Conservation (phyloP, 2,797 vertebrate genomes). For the Poeciliopsis turneri region DNA sequence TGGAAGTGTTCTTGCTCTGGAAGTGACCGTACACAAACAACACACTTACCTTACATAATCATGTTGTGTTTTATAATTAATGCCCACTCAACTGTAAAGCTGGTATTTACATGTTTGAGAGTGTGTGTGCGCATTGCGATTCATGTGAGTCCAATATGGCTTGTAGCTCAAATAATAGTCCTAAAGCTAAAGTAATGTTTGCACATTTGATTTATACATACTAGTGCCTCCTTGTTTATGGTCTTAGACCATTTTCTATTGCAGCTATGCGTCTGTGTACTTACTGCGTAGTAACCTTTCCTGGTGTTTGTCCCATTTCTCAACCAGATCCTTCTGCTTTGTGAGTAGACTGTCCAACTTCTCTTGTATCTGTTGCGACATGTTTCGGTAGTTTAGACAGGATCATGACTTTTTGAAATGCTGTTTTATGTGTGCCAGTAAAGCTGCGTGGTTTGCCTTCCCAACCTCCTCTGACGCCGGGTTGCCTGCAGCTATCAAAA, state of each 20-base stretch:
- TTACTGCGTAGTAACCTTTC: slow-evolving; percentile 81
- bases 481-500: slow-evolving; percentile 89
- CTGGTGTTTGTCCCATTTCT: slow-evolving; percentile 88
- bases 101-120: slow-evolving; percentile 4
- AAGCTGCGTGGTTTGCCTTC: slow-evolving; percentile 16
- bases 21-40: slow-evolving; percentile 48
- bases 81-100: slow-evolving; percentile 2
- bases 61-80: slow-evolving; percentile 7
- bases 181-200: background rate
- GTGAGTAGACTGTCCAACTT: slow-evolving; percentile 90
- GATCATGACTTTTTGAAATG: background rate
- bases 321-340: slow-evolving; percentile 88
- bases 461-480: slow-evolving; percentile 90
- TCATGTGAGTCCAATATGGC: background rate
- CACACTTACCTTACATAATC: slow-evolving; percentile 20
- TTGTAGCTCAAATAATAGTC: background rate
- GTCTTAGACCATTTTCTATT: slow-evolving; percentile 25
- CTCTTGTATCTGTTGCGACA: slow-evolving; percentile 86
- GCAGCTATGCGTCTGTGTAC: slow-evolving; percentile 44
- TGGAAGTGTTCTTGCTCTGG: slow-evolving; percentile 90
- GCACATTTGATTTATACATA: slow-evolving; percentile 16
- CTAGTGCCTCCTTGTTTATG: background rate
- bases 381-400: slow-evolving; percentile 14
- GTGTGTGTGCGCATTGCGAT: background rate
- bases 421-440: slow-evolving; percentile 6